Base-by-base conservation (phyloP, 1,140 invertebrate species). In the Amphibalanus amphitrite region DNA sequence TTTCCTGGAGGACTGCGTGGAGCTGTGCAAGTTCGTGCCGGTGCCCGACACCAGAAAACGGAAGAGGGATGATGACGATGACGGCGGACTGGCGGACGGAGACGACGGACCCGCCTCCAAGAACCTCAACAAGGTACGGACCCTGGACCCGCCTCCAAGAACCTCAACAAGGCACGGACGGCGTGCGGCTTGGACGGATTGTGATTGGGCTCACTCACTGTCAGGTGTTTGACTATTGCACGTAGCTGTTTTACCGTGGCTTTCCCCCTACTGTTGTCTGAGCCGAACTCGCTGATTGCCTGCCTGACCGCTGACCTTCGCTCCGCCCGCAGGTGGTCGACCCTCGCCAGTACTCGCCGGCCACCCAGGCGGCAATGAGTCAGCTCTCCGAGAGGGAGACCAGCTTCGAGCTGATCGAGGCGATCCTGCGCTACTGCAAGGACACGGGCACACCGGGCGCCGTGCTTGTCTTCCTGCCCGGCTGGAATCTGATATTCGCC, bases 401-500 rank as follows among this genome's bases (percentile, higher is more conserved):
- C 70, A 91, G 89, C 76, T 96, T 96, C 80, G 94, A 97, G 79
- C 79, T 98, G 0, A 88, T 98, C 69, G 93, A 95, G 80, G 82
- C 88, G 0, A 78, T 97, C 0, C 80, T 97, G 4, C 77, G 82
- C 25, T 88, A 95, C 76, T 92, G 97, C 65, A 87, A 87, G 74
- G 79, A 80, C 0, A 84, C 91, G 70, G 82, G 85, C 59, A 83
- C 88, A 28, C 86, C 87, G 0, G 95, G 94, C 0, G 93, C 95
- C 0, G 88, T 97, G 8, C 80, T 98, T 0, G 83, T 97, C 1
- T 98, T 98, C 79, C 81, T 98, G 0, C 93, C 94, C 13, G 95
- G 95, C 0, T 96, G 93, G 93, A 95, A 93, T 80, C 79, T 96
- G 0, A 97, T 97, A 72, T 96, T 95, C 81, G 88, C 91, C 0